Evolutionary conservation across 2,888 invertebrate species (phyloP).

Genomic region (Cerastis leucographa): DNA sequence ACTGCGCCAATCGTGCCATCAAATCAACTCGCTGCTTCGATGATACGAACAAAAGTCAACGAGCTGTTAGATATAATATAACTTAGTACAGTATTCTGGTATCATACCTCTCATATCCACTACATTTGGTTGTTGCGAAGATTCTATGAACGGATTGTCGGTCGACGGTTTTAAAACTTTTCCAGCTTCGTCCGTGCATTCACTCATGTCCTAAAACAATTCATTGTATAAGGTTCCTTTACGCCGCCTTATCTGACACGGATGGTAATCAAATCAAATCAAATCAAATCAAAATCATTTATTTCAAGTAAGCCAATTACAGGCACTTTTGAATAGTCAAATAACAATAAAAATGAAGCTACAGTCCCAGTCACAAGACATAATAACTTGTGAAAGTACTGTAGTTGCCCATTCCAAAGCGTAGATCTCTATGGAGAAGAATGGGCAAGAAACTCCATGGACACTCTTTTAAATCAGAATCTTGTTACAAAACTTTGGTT

Average conservation of each 20-base stretch:
- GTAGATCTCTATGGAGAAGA: no score
- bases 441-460: no score
- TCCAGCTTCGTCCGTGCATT: slow-evolving; percentile 94
- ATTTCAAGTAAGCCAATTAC: no score
- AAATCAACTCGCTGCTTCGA: background rate
- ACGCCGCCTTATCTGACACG: background rate
- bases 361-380: no score
- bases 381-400: no score
- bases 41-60: background rate
- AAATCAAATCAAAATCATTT: no score
- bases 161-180: slow-evolving; percentile 94
- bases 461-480: no score
- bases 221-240: background rate
- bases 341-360: no score
- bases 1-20: background rate
- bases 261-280: no score
- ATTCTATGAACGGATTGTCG: slow-evolving; percentile 98
- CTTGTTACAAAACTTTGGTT: no score
- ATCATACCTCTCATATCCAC: slow-evolving; percentile 97
- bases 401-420: no score
- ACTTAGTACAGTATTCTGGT: background rate
- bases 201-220: slow-evolving; percentile 93
- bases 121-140: slow-evolving; percentile 95
- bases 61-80: background rate
- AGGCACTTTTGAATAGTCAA: no score